Evolutionary conservation across 2,888 invertebrate genomes (phyloP), one percentile per base, ranked within the genome.

Genomic region (Caradrina kadenii): DNA sequence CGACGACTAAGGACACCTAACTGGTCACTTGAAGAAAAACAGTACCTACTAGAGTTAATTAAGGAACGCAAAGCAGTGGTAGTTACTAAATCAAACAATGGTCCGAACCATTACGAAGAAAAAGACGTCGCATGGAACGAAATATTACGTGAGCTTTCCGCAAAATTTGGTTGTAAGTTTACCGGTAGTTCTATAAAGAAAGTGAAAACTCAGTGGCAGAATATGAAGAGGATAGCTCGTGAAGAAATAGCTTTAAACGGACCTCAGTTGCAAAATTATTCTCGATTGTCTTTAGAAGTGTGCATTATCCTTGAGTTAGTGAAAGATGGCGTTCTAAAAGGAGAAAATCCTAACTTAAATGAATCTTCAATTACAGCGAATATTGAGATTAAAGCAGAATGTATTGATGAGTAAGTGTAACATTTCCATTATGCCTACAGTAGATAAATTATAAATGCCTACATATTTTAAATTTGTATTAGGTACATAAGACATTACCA

Each of bases 201-300:
- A 87, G 93, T 96, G 50, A 96, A 96, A 81, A 95, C 95, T 5
- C 95, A 96, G 79, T 96, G 96, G 96, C 96, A 96, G 80, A 96
- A 96, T 74, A 96, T 96, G 95, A 96, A 95, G 84, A 91, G 95
- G 19, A 93, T 95, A 60, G 95, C 96, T 11, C 93, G 95, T 4
- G 94, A 95, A 76, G 96, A 96, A 81, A 91, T 95, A 49, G 77
- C 92, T 0, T 72, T 88, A 21, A 90, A 92, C 53, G 94, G 94
- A 2, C 80, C 90, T 1, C 84, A 87, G 7, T 63, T 93, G 1
- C 83, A 90, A 11, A 94, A 92, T 69, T 93, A 91, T 69, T 90
- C 93, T 0, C 88, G 83, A 64, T 93, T 93, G 70, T 92, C 95
- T 17, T 73, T 93, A 55, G 94, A 95, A 80, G 95, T 96, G 45